Evolutionary conservation across 2,113 vertebrate genomes (phyloP).

Genomic region (Crotalus viridis): DNA sequence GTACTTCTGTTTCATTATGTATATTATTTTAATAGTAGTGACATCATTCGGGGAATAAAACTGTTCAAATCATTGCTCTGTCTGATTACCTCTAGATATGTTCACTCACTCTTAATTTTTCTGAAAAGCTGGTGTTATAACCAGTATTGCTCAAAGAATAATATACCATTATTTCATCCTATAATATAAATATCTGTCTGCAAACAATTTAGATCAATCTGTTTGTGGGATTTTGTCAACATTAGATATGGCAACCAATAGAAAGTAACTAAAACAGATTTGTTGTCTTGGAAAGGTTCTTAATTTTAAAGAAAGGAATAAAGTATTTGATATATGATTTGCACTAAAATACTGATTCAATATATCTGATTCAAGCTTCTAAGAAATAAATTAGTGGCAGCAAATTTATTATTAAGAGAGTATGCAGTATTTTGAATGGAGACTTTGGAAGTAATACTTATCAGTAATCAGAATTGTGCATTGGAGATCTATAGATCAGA

Average conservation of each 20-base stretch:
- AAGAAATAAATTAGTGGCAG: background rate
- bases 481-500: slow-evolving; percentile 4
- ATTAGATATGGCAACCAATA: background rate
- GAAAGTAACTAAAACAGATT: background rate
- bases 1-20: background rate
- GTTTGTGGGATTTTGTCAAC: background rate
- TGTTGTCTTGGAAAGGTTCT: background rate
- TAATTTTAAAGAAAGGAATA: background rate
- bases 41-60: slow-evolving; percentile 30
- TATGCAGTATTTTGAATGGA: background rate
- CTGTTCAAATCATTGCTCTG: slow-evolving; percentile 7
- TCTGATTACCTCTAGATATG: background rate
- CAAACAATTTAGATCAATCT: background rate
- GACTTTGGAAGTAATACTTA: background rate
- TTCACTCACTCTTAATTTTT: background rate
- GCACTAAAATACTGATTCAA: background rate
- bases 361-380: background rate
- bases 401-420: background rate
- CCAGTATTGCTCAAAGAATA: background rate
- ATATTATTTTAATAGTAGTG: slow-evolving; percentile 42
- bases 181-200: background rate
- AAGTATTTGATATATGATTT: background rate
- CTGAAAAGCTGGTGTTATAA: background rate
- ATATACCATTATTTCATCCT: background rate
- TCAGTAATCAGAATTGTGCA: slow-evolving; percentile 14